Evolutionary conservation across 2,797 vertebrate genomes (phyloP).

Genomic region (Gallinago solitaria): DNA sequence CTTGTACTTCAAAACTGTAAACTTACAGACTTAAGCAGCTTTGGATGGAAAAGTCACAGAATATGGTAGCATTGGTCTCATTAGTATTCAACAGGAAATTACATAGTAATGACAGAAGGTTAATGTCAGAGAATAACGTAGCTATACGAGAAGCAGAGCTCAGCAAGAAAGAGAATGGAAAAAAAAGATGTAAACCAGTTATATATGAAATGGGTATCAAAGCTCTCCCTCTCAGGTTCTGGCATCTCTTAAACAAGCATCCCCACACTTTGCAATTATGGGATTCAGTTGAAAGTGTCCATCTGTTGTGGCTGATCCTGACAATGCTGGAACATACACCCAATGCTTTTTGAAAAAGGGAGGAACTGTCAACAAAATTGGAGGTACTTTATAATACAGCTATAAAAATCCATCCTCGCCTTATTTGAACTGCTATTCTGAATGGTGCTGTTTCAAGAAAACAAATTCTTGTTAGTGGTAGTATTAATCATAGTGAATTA

Average conservation of each 20-base stretch:
- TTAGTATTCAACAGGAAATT: background rate
- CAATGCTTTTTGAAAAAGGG: background rate
- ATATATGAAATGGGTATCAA: background rate
- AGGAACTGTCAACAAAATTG: background rate
- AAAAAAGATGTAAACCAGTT: background rate
- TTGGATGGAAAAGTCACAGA: background rate
- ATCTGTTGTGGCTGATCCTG: background rate
- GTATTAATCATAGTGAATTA: constrained; percentile 28
- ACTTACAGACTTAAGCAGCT: background rate
- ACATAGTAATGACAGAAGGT: background rate
- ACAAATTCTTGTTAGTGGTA: background rate
- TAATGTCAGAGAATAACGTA: background rate
- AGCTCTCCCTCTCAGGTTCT: background rate
- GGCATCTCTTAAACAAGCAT: background rate
- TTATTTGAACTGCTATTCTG: background rate
- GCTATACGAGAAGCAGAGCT: background rate
- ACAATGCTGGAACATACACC: background rate
- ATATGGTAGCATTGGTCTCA: background rate
- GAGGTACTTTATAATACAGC: background rate
- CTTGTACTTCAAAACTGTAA: background rate
- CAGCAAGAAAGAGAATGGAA: background rate
- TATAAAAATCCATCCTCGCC: background rate
- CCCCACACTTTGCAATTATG: background rate
- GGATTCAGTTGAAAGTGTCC: background rate
- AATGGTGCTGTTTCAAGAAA: background rate